Percentiles rank a stretch among this genome's conserved stretches.
Conservation (phyloP, 1,140 invertebrate genomes). For the Metopolophium dirhodum region DNA sequence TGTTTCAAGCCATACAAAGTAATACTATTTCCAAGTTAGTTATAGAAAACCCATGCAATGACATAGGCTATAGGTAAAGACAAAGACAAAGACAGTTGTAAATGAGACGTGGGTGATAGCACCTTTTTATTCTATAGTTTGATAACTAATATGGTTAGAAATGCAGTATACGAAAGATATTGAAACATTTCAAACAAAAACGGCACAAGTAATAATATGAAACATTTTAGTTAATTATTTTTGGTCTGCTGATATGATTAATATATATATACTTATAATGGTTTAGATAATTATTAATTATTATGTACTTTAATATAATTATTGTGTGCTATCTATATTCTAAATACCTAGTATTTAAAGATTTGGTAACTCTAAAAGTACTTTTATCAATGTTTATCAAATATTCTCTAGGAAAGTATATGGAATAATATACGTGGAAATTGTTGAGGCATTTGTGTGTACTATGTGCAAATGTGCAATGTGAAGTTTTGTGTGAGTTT, state of each 20-base stretch:
- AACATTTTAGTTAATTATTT: neutral
- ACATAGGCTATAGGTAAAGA: too few relatives aligned
- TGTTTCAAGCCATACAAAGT: neutral
- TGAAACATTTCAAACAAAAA: neutral
- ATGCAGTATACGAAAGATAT: neutral
- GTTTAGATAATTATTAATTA: neutral
- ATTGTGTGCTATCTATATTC: neutral
- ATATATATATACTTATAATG: too few relatives aligned
- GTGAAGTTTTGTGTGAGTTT: too few relatives aligned
- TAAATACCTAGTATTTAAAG: too few relatives aligned
- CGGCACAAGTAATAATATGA: neutral
- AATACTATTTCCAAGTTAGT: neutral
- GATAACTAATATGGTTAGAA: neutral
- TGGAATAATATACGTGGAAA: too few relatives aligned
- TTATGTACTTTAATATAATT: neutral
- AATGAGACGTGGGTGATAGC: neutral
- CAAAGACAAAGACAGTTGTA: neutral
- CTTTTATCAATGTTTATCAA: neutral
- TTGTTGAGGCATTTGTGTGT: too few relatives aligned
- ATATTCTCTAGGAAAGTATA: too few relatives aligned
- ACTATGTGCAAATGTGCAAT: too few relatives aligned
- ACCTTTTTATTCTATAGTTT: neutral
- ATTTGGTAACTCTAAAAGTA: neutral
- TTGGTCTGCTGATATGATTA: neutral
- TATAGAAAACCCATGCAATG: neutral